Base-by-base conservation (phyloP, 2,888 invertebrate genomes). In the Galerucella calmariensis region DNA sequence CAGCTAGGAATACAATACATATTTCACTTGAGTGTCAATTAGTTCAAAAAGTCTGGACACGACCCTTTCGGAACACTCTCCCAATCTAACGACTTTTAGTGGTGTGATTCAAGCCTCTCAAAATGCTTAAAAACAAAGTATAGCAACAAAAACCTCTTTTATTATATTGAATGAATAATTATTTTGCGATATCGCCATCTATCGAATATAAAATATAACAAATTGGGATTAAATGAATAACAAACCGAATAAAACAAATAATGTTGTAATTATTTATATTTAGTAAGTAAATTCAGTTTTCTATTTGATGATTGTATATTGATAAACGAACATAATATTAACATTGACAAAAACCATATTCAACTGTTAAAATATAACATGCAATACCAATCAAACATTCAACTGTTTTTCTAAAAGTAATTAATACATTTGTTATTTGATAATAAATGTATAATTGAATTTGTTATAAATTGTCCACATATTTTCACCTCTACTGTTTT, bases 321-420 rank as follows among this genome's bases (percentile, higher is more conserved):
- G 78, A 78, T 79, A 78, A 81, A 79, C 78, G 78, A 73, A 75
- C 77, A 78, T 80, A 79, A 80, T 77, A 75, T 79, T 79, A 77
- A 81, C 78, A 79, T 44, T 65, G 20, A 53, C 35, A 53, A 65
- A 65, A 71, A 65, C 56, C 46, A 16, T 65, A 46, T 65, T 65
- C 10, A 65, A 65, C 46, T 56, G 35, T 35, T 65, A 65, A 71
- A 71, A 44, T 65, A 65, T 71, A 71, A 65, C 65, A 20, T n/a
- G 58, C 62, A 62, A 63, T 53, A 58, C 53, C 78, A 75, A 44
- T 74, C 69, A 65, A 76, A 75, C 63, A 76, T 69, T 73, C 65
- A 69, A 24, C 24, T 73, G 73, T 77, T 75, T 75, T 77, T 73
- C 73, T 74, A 71, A 53, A 74, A 65, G 41, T 69, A 69, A 75